Evolutionary conservation across 1,140 invertebrate species (phyloP).

Genomic region (honey bee (Apis mellifera)): Amel_HAv3.1 CM009939.2:5295001-5295500

Average conservation of each 20-base stretch:
- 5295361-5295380: conserved; percentile 25
- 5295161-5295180: neutral
- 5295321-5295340: conserved; percentile 35
- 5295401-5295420: too few relatives aligned
- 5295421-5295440: too few relatives aligned
- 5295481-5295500: too few relatives aligned
- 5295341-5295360: conserved; percentile 22
- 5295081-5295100: neutral
- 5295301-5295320: neutral
- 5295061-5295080: neutral
- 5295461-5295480: too few relatives aligned
- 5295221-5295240: neutral
- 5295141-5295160: neutral
- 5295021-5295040: neutral
- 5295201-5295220: neutral
- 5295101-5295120: neutral
- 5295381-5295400: neutral
- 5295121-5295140: neutral
- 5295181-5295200: conserved; percentile 16
- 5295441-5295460: too few relatives aligned
- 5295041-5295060: neutral
- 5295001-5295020: too few relatives aligned
- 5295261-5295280: conserved; percentile 19
- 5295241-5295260: neutral
- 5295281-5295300: neutral